These are phyloP conservation scores for Saturnia japonica DNA, from an alignment of 2,888 invertebrate genomes.

Conservation along the genomic window DNA sequence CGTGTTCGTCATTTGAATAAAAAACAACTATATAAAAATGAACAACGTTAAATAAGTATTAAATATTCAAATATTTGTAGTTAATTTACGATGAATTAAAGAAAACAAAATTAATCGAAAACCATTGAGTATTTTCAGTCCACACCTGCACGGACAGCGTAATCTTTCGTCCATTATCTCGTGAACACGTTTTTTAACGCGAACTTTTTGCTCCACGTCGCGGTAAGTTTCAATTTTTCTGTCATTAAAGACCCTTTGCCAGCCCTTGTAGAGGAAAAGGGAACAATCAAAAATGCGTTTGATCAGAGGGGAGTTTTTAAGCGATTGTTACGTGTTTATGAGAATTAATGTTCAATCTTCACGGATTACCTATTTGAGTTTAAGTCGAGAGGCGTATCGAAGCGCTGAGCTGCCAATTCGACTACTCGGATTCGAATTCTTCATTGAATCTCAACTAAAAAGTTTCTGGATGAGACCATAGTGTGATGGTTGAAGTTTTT, in stretches of 20 bases:
- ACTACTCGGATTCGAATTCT: background rate
- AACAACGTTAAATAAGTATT: no score
- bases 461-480: no score
- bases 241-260: slow-evolving; percentile 74
- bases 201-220: slow-evolving; percentile 56
- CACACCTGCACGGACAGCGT: slow-evolving; percentile 25
- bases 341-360: background rate
- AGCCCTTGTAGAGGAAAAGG: slow-evolving; percentile 42
- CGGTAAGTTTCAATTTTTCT: slow-evolving; percentile 75
- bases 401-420: background rate
- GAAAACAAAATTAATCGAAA: background rate
- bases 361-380: background rate
- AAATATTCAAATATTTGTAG: background rate
- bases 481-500: no score
- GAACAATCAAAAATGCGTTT: slow-evolving; percentile 69
- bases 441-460: no score
- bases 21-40: no score
- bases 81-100: background rate
- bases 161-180: slow-evolving; percentile 62
- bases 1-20: no score
- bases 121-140: background rate
- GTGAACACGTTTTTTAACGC: slow-evolving; percentile 53
- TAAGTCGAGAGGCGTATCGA: background rate
- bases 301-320: slow-evolving; percentile 36
- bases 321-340: background rate